Base-by-base conservation (phyloP, 64 coral and sea anemone genomes). In the Trachythela sp. region DNA sequence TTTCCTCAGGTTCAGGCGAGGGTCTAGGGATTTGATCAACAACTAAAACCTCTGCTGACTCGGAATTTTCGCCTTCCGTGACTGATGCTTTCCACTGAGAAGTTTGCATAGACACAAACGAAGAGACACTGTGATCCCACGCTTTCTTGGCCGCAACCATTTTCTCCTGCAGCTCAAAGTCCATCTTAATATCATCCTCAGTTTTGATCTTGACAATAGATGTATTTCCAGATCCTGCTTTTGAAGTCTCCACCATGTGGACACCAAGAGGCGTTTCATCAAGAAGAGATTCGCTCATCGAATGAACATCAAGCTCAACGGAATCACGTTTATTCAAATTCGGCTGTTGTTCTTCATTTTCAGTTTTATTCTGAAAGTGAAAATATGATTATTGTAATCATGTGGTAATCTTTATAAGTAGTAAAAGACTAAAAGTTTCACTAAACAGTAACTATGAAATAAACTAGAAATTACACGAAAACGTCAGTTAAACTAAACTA, bases 111-210 rank as follows among this genome's bases (percentile, higher is more conserved):
- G 89, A 39, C 1, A 48, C 83, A 39, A 29, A 80, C 2, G 50
- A 18, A 0, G 90, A 45, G 18, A 38, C 54, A 6, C 71, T 27
- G 43, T 91, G 35, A 51, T 95, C 86, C 93, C 93, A 99, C 0
- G 92, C 91, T 51, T 93, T 93, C 29, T 84, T 54, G 24, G 96
- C 94, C 54, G 96, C 96, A 54, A 85, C 85, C 93, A 99, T 92
- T 67, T 94, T 99, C 56, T 93, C 94, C 8, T 11, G 60, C 38
- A 80, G 32, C 11, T 80, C 15, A 39, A 37, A 17, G 13, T 80
- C 75, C 59, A 80, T 80, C 32, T 80, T 35, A 39, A 80, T 39
- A 37, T 80, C 75, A 35, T 80, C 75, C 30, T 80, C 75, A 37
- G 75, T 80, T 22, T 80, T 80, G 31, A 80, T 80, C 33, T 80